phyloP scores from a whole-genome alignment of 2,113 vertebrate genomes.

The Indicator maculatus region DNA sequence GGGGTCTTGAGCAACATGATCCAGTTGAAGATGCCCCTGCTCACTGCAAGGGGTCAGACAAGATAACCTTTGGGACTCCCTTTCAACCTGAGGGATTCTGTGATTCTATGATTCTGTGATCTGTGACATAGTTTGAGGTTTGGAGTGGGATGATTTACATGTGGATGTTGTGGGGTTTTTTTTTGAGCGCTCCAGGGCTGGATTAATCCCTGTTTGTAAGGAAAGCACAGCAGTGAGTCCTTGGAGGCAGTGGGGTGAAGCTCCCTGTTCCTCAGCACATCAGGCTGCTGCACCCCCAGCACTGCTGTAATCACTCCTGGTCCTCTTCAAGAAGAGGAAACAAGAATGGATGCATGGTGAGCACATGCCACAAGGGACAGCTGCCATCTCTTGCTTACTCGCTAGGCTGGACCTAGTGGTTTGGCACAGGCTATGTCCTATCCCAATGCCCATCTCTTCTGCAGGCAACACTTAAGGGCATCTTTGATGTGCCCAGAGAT shows the following conservation, averaged over 20 bases:
- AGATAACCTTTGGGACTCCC: too few species aligned
- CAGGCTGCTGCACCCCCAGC: background rate
- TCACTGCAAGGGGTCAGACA: too few species aligned
- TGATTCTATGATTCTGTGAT: background rate
- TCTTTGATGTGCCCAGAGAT: background rate
- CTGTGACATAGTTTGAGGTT: background rate
- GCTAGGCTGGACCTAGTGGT: fast-evolving
- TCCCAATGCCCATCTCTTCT: fast-evolving
- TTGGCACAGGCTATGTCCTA: fast-evolving
- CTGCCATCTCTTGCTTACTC: background rate
- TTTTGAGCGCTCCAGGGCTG: background rate
- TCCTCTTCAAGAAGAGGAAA: background rate
- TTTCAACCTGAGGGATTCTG: background rate
- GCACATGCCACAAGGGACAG: background rate
- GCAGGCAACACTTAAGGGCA: background rate
- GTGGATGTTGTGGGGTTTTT: background rate
- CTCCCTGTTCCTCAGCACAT: background rate
- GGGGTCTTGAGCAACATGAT: too few species aligned
- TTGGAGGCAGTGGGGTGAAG: background rate
- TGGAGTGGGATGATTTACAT: background rate
- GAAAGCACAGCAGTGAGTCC: background rate
- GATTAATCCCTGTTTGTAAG: background rate
- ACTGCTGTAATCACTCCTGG: fast-evolving
- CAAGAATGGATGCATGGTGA: fast-evolving
- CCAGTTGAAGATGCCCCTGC: too few species aligned